phyloP scores from a whole-genome alignment of 92 coral and sea anemone genomes.

The Phenganax subtilis region DNA sequence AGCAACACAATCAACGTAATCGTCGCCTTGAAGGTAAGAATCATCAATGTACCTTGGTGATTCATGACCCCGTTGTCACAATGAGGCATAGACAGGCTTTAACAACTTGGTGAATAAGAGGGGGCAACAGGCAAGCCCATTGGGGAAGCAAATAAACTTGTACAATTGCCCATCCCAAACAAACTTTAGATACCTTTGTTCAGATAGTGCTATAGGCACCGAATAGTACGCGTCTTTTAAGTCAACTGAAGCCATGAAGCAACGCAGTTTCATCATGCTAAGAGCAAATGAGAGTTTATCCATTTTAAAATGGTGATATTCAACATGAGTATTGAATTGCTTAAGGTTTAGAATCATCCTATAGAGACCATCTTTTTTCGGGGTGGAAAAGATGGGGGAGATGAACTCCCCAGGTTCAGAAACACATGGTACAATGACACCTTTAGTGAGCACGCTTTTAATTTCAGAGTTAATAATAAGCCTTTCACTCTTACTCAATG shows the following conservation, averaged over 20 bases:
- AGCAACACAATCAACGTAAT: constrained; percentile 7
- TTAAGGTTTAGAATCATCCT: constrained; percentile 12
- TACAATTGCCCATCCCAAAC: constrained; percentile 28
- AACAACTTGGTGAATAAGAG: constrained; percentile 21
- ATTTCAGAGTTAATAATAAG: constrained; percentile 27
- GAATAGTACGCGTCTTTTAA: constrained; percentile 17
- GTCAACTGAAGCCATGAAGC: constrained; percentile 30
- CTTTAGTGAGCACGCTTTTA: constrained; percentile 10
- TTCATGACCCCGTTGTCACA: constrained; percentile 2
- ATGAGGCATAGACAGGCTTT: constrained; percentile 16
- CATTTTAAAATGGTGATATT: constrained; percentile 30
- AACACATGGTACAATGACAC: constrained; percentile 23
- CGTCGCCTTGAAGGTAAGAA: constrained; percentile 28
- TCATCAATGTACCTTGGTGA: constrained; percentile 28
- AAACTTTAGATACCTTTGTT: constrained; percentile 21
- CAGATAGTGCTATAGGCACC: neutral
- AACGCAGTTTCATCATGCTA: constrained; percentile 18
- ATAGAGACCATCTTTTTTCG: constrained; percentile 17
- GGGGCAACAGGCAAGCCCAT: constrained; percentile 28
- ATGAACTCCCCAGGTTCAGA: constrained; percentile 41
- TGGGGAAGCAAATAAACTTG: constrained; percentile 22
- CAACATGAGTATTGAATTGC: neutral
- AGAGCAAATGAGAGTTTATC: constrained; percentile 16
- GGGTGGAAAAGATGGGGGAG: constrained; percentile 32
- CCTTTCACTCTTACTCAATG: constrained; percentile 17